Conservation (phyloP, 2,797 vertebrate species). For the Cuculus canorus region DNA sequence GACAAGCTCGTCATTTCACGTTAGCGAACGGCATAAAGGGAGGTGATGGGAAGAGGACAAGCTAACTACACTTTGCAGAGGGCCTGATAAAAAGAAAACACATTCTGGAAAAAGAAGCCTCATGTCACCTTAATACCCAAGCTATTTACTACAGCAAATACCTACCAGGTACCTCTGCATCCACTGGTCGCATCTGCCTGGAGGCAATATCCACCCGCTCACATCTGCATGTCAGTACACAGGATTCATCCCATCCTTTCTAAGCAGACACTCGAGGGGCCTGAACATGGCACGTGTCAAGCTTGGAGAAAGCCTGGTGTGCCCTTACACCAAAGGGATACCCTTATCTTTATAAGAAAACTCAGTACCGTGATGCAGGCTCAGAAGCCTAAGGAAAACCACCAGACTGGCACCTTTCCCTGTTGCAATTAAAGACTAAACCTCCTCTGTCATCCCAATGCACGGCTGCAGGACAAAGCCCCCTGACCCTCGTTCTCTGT, state of each 20-base stretch:
- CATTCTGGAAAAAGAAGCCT: not conserved
- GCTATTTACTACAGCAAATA: not conserved
- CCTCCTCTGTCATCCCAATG: not conserved
- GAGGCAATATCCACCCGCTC: not conserved
- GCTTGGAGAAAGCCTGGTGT: not conserved
- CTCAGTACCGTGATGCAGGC: not conserved
- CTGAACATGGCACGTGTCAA: not conserved
- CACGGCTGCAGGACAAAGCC: not conserved
- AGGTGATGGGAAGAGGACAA: conserved; percentile 16
- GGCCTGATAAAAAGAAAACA: conserved; percentile 11
- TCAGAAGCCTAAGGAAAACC: not conserved
- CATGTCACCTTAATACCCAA: not conserved
- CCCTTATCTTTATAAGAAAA: not conserved
- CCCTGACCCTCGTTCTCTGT: not conserved
- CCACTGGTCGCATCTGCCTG: not conserved
- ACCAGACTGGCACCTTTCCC: not conserved
- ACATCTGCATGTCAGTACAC: not conserved
- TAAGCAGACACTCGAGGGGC: not conserved
- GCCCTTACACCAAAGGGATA: not conserved
- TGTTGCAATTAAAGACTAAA: not conserved
- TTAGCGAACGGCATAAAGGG: not conserved
- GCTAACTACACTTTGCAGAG: not conserved
- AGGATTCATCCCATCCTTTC: not conserved
- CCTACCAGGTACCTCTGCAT: not conserved
- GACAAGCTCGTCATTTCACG: conserved; percentile 38